These are phyloP conservation scores for Circaetus gallicus DNA, from an alignment of 2,113 vertebrate species.

Conservation along the genomic window DNA sequence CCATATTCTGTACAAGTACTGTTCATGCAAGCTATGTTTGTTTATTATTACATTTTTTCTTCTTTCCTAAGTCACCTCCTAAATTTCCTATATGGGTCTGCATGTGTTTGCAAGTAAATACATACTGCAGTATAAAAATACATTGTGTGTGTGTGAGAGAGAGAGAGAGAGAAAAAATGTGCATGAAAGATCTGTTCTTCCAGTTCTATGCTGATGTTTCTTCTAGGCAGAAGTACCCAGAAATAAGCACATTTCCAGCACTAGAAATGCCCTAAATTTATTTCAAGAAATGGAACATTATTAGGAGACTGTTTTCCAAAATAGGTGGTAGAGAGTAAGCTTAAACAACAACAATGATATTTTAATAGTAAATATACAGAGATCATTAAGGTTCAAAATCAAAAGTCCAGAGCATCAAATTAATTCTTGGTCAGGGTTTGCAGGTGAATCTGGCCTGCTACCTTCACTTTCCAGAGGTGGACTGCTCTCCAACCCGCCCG, in stretches of 20 bases:
- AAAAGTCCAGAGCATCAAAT: not conserved
- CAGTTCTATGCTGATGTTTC: not conserved
- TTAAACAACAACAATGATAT: not conserved
- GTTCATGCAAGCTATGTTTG: not conserved
- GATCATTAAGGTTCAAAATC: not conserved
- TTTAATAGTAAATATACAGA: not conserved
- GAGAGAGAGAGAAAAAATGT: not conserved
- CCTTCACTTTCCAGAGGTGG: not conserved
- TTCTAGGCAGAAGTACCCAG: not conserved
- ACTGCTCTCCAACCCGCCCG: not conserved
- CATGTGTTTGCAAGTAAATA: not conserved
- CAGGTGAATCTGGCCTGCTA: not conserved
- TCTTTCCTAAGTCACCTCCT: not conserved
- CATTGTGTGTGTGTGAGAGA: not conserved
- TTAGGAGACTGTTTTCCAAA: not conserved
- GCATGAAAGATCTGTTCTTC: not conserved
- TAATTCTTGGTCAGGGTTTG: not conserved
- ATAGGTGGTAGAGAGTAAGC: not conserved
- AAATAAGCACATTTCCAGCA: not conserved
- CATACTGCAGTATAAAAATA: not conserved
- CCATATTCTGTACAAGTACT: not conserved
- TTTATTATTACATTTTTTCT: not conserved
- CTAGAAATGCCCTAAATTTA: not conserved
- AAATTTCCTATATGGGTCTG: not conserved
- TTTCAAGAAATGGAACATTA: not conserved